Evolutionary conservation across 1,140 invertebrate species (phyloP).

Genomic region (Meloidogyne floridensis): DNA sequence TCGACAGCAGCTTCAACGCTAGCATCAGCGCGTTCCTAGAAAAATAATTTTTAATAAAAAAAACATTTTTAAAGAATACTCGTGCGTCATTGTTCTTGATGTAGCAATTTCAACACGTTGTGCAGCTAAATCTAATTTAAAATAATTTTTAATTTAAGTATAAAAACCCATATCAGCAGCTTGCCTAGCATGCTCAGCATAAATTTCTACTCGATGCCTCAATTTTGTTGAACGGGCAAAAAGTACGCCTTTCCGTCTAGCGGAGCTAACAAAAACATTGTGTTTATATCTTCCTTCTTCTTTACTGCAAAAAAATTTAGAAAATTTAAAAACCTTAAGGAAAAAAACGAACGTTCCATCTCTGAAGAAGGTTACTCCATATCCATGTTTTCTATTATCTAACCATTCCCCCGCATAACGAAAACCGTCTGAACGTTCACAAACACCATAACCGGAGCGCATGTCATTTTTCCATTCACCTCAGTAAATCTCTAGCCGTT

Average conservation of each 20-base stretch:
- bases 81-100: constrained; percentile 92
- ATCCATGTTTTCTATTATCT: constrained; percentile 98
- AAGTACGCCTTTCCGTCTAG: constrained; percentile 95
- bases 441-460: constrained; percentile 89
- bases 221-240: constrained; percentile 94
- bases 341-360: no score
- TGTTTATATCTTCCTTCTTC: constrained; percentile 59
- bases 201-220: constrained; percentile 87
- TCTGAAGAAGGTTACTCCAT: constrained; percentile 73
- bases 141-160: constrained; percentile 14
- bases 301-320: constrained; percentile 8
- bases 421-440: constrained; percentile 93
- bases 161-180: constrained; percentile 82
- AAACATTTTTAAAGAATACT: not conserved
- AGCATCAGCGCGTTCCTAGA: constrained; percentile 90
- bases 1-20: constrained; percentile 83
- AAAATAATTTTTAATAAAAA: not conserved
- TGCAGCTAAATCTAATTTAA: constrained; percentile 71
- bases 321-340: no score
- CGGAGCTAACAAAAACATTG: constrained; percentile 72
- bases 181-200: constrained; percentile 77
- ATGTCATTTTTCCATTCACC: constrained; percentile 99
- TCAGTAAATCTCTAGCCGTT: constrained; percentile 94
- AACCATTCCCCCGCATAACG: constrained; percentile 95
- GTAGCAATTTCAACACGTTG: constrained; percentile 98